Conservation (phyloP, 2,888 invertebrate species). For the Dioctria linearis region DNA sequence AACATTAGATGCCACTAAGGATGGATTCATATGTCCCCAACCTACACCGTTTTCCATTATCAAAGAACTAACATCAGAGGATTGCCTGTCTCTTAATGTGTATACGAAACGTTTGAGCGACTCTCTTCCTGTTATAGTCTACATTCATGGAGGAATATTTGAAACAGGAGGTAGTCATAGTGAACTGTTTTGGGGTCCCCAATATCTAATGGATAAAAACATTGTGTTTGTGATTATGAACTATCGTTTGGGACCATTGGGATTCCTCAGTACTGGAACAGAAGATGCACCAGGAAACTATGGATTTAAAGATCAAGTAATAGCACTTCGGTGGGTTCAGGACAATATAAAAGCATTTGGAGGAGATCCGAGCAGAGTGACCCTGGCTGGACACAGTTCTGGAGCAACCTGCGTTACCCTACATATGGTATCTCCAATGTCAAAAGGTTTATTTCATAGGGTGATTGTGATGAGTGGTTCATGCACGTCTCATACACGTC, state of each 20-base stretch:
- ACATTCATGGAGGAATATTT: constrained; percentile 66
- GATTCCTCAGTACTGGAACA: constrained; percentile 76
- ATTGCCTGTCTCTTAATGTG: constrained; percentile 78
- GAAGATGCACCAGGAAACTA: constrained; percentile 77
- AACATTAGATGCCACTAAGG: constrained; percentile 66
- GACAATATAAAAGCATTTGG: constrained; percentile 77
- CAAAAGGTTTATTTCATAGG: constrained; percentile 77
- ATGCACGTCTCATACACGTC: constrained; percentile 72
- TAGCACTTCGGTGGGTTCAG: constrained; percentile 77
- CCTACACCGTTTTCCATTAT: constrained; percentile 43
- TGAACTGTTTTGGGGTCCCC: constrained; percentile 57
- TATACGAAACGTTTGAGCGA: constrained; percentile 68
- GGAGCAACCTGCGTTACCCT: constrained; percentile 72
- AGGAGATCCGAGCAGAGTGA: constrained; percentile 77
- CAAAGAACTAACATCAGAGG: constrained; percentile 71
- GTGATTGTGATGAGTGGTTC: constrained; percentile 80
- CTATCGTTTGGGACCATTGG: constrained; percentile 69
- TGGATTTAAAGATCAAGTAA: constrained; percentile 79
- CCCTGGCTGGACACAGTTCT: constrained; percentile 75
- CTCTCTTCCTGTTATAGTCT: constrained; percentile 64
- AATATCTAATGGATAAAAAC: constrained; percentile 66
- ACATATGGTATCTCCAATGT: constrained; percentile 76
- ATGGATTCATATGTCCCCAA: constrained; percentile 64
- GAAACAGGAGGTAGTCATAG: constrained; percentile 59
- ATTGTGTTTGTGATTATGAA: constrained; percentile 67